phyloP scores from a whole-genome alignment of 2,113 vertebrate genomes.

The Trogon surrucura region DNA sequence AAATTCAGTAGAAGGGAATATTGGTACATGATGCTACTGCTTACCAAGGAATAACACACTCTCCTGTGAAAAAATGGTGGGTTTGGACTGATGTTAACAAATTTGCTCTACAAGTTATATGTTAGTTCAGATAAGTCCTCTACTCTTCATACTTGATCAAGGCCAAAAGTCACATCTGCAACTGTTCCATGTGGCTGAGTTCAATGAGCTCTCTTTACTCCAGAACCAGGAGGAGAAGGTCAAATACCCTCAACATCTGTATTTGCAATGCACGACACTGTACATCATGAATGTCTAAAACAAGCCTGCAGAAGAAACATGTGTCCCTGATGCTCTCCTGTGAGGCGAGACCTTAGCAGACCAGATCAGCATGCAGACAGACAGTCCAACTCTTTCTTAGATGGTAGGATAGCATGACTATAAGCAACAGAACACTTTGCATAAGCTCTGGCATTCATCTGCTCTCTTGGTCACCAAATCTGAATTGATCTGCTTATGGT shows the following conservation, averaged over 20 bases:
- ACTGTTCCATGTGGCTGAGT: neutral
- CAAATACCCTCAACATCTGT: neutral
- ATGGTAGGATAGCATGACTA: neutral
- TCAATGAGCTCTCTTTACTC: neutral
- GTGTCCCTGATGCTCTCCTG: neutral
- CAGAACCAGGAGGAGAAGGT: neutral
- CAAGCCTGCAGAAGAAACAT: neutral
- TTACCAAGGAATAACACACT: neutral
- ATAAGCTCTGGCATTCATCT: neutral
- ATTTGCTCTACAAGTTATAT: neutral
- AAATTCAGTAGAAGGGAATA: neutral
- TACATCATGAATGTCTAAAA: neutral
- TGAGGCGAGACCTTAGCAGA: neutral
- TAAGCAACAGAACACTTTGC: neutral
- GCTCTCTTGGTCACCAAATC: neutral
- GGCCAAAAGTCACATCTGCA: conserved; percentile 49
- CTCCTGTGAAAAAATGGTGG: neutral
- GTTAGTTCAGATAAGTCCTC: conserved; percentile 5
- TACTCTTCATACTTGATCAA: neutral
- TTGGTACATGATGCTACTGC: neutral
- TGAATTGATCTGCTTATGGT: neutral
- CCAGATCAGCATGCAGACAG: neutral
- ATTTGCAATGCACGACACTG: neutral
- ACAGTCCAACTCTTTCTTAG: neutral
- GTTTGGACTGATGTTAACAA: neutral